Evolutionary conservation across 2,113 vertebrate species (phyloP).

Genomic region (Pteropus alecto): DNA sequence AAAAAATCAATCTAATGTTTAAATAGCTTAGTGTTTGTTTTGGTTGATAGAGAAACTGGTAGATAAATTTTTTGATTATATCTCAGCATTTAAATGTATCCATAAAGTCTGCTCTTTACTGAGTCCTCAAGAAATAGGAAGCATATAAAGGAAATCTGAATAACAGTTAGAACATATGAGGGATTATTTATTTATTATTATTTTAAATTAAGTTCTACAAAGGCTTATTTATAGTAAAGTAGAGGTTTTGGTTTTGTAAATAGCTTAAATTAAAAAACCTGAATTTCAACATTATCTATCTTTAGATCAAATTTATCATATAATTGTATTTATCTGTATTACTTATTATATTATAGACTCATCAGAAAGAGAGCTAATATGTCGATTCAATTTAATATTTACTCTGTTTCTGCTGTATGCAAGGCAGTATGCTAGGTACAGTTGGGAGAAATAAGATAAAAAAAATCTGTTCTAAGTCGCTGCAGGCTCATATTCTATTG

Average conservation of each 20-base stretch:
- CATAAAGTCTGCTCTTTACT: neutral
- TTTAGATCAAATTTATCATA: neutral
- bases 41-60: slow-evolving; percentile 48
- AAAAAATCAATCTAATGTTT: slow-evolving; percentile 60
- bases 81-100: slow-evolving; percentile 51
- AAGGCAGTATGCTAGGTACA: neutral
- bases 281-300: neutral
- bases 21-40: slow-evolving; percentile 65
- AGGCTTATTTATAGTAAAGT: neutral
- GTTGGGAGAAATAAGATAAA: neutral
- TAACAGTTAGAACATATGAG: neutral
- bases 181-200: neutral
- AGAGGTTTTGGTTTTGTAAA: neutral
- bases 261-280: neutral
- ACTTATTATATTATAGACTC: neutral
- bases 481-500: neutral
- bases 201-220: slow-evolving; percentile 16
- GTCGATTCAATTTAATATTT: neutral
- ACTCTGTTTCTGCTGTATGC: neutral
- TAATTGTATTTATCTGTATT: slow-evolving; percentile 15
- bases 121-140: neutral
- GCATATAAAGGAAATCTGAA: neutral
- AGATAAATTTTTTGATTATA: slow-evolving; percentile 49
- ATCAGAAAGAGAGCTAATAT: neutral
- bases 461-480: neutral